These are phyloP conservation scores for Seladonia tumulorum DNA, from an alignment of 2,888 invertebrate genomes.

Conservation along the genomic window DNA sequence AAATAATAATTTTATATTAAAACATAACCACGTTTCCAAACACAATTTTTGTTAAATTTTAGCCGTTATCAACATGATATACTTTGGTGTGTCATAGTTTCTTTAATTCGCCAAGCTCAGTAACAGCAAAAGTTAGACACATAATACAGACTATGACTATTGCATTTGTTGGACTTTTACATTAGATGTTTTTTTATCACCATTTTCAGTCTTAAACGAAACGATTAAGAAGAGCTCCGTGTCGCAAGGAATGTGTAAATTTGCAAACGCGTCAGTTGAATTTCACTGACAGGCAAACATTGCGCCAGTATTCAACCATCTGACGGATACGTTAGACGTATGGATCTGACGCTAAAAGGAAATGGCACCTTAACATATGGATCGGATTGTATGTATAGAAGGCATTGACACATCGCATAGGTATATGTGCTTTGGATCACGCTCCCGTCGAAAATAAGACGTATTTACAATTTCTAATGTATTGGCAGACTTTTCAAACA, in stretches of 20 bases:
- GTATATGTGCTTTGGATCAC: background rate
- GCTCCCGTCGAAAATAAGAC: background rate
- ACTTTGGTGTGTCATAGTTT: too few species aligned
- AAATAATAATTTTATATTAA: too few species aligned
- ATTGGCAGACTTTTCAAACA: background rate
- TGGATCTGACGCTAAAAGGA: background rate
- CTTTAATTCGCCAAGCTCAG: too few species aligned
- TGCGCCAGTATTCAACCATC: background rate
- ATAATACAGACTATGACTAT: too few species aligned
- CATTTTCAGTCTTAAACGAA: background rate
- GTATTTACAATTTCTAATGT: background rate
- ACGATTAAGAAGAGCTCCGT: background rate
- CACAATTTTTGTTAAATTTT: too few species aligned
- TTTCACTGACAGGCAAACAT: background rate
- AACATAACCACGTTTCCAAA: too few species aligned
- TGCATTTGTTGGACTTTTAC: background rate
- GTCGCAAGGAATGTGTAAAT: background rate
- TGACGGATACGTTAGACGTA: background rate
- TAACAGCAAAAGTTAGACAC: too few species aligned
- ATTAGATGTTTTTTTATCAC: background rate
- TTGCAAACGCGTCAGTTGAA: background rate
- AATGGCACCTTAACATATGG: background rate
- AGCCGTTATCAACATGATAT: too few species aligned
- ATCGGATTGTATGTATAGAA: background rate
- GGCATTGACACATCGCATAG: background rate